Conservation (phyloP, 2,113 vertebrate genomes). For the Gymnobelideus leadbeateri region DNA sequence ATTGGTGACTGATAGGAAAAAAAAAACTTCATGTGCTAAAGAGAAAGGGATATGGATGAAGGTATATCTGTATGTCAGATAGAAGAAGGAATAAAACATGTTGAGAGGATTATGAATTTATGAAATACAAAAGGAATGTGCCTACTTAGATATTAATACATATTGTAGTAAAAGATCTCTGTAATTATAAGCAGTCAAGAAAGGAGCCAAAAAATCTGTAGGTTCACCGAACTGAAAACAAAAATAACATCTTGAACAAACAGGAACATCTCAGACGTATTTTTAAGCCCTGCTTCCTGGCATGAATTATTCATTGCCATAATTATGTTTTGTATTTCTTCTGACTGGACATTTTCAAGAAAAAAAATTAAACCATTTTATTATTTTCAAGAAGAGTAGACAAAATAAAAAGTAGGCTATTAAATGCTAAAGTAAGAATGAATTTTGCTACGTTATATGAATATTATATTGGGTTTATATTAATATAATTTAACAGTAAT, state of each 20-base stretch:
- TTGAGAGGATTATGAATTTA: background rate
- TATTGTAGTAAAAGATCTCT: slow-evolving; percentile 10
- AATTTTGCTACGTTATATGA: slow-evolving; percentile 7
- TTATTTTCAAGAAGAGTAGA: slow-evolving; percentile 36
- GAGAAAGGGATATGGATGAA: background rate
- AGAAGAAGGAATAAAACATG: background rate
- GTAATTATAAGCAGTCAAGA: slow-evolving; percentile 46
- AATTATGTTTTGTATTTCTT: slow-evolving; percentile 35
- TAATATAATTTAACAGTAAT: background rate
- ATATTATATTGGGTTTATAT: background rate
- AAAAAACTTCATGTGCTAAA: background rate
- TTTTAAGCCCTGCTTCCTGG: slow-evolving; percentile 20
- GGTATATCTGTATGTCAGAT: background rate
- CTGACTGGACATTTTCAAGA: slow-evolving; percentile 57
- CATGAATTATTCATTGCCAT: slow-evolving; percentile 66
- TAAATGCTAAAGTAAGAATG: slow-evolving; percentile 47
- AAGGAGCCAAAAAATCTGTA: slow-evolving; percentile 54
- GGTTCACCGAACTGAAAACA: slow-evolving; percentile 65
- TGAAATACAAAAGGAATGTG: background rate
- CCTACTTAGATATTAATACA: slow-evolving; percentile 25
- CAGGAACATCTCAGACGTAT: slow-evolving; percentile 40
- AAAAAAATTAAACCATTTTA: background rate
- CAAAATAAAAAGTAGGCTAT: slow-evolving; percentile 10
- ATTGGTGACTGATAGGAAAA: background rate
- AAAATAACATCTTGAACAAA: slow-evolving; percentile 42